Percentiles rank a stretch among this genome's conserved stretches.
phyloP scores from a whole-genome alignment of 2,797 vertebrate genomes.

The Sylvia borin region DNA sequence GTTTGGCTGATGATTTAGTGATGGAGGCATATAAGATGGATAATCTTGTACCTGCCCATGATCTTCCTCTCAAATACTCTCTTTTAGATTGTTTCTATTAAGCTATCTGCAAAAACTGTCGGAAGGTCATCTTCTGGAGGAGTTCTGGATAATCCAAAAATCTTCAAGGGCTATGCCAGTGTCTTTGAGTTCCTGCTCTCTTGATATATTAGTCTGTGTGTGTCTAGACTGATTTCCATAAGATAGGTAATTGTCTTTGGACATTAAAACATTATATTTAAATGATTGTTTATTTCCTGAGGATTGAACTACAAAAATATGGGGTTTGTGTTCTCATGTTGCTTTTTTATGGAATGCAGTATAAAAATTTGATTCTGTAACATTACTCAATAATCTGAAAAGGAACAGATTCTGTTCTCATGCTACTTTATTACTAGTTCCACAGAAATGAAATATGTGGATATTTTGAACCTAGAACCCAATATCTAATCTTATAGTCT shows the following conservation, averaged over 20 bases:
- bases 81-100: neutral
- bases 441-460: neutral
- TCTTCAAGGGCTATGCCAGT: neutral
- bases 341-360: neutral
- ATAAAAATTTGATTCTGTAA: neutral
- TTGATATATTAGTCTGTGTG: neutral
- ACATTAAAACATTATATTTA: neutral
- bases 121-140: neutral
- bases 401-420: neutral
- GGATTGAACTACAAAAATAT: neutral
- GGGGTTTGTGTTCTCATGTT: neutral
- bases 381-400: neutral
- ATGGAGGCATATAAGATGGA: neutral
- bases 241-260: neutral
- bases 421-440: neutral
- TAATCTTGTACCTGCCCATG: neutral
- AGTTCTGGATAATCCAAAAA: neutral
- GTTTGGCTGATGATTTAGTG: neutral
- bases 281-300: neutral
- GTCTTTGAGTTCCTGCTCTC: neutral
- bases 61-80: neutral
- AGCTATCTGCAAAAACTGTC: neutral
- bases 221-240: neutral
- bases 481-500: neutral
- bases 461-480: neutral